Evolutionary conservation across 2,797 vertebrate genomes (phyloP), one percentile per base, ranked within the genome.

Genomic region (Gymnoscopelus microlampas): DNA sequence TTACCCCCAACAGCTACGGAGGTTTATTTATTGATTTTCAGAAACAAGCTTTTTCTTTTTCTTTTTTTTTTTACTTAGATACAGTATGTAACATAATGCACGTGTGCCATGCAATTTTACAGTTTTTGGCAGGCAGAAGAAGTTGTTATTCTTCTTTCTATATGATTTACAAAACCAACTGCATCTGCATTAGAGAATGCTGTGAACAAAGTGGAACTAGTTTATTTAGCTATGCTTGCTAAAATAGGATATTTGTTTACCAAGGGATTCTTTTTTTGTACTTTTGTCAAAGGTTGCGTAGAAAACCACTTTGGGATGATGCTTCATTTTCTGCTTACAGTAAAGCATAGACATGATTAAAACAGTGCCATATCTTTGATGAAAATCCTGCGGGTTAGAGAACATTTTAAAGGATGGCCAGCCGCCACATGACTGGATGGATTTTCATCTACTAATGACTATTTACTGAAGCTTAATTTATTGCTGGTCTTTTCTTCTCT

Each of bases 191-290:
- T 92, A 93, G 89, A 89, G 89, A 94, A 94, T 93, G 92, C 89
- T 77, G 85, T 90, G 81, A 86, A 87, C 81, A 85, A 88, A 85
- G 87, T 89, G 86, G 87, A 87, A 84, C 74, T 89, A 86, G 85
- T 90, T 92, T 87, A 88, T 93, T 92, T 93, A 93, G 90, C 88
- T 89, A 54, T 92, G 92, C 92, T 92, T 93, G 92, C 92, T 92
- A 88, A 89, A 85, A 89, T 89, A 92, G 92, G 91, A 90, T 89
- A 89, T 90, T 90, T 87, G 87, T 89, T 92, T 90, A 89, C 89
- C 85, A 89, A 83, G 85, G 84, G 81, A 76, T 76, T 71, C 48
- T 74, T 90, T 76, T 83, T 92, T 91, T 91, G 87, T 92, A 89
- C 88, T 84, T 91, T 87, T 77, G 85, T 91, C 85, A 79, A 85